These are phyloP conservation scores for Onychostruthus taczanowskii DNA, from an alignment of 2,113 vertebrate genomes.

Conservation along the genomic window DNA sequence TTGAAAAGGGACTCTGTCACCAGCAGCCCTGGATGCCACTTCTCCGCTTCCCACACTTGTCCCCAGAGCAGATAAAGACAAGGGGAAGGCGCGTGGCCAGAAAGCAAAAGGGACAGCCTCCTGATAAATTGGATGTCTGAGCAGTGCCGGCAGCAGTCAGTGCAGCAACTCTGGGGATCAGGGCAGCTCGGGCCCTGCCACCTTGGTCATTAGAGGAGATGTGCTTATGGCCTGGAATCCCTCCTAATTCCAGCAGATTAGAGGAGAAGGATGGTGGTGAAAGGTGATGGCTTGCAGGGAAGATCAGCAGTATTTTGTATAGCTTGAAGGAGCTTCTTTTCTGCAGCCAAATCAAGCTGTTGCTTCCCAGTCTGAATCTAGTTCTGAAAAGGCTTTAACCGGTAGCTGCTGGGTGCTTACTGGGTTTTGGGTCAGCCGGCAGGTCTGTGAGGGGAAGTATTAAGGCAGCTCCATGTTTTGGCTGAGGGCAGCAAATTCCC, in stretches of 20 bases:
- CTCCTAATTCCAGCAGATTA: background rate
- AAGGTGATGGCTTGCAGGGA: background rate
- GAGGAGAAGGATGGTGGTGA: background rate
- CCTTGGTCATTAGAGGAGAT: background rate
- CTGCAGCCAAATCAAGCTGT: background rate
- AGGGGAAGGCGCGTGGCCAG: background rate
- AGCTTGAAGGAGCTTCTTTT: background rate
- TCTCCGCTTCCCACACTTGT: background rate
- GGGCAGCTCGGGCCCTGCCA: background rate
- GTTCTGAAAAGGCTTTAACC: background rate
- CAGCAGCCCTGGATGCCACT: background rate
- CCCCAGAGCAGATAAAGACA: conserved; percentile 7
- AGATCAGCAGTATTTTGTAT: background rate
- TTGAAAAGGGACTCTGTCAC: conserved; percentile 56
- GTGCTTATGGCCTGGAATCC: background rate
- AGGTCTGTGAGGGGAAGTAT: background rate
- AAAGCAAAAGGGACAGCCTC: background rate
- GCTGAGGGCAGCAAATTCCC: background rate
- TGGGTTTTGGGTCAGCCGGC: background rate
- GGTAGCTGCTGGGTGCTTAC: background rate
- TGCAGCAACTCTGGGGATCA: background rate
- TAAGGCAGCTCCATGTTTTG: background rate
- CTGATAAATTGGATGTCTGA: background rate
- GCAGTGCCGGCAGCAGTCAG: background rate
- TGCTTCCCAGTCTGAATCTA: background rate